Evolutionary conservation across 92 coral and sea anemone genomes (phyloP).

Genomic region (Epizoanthus scotinus): DNA sequence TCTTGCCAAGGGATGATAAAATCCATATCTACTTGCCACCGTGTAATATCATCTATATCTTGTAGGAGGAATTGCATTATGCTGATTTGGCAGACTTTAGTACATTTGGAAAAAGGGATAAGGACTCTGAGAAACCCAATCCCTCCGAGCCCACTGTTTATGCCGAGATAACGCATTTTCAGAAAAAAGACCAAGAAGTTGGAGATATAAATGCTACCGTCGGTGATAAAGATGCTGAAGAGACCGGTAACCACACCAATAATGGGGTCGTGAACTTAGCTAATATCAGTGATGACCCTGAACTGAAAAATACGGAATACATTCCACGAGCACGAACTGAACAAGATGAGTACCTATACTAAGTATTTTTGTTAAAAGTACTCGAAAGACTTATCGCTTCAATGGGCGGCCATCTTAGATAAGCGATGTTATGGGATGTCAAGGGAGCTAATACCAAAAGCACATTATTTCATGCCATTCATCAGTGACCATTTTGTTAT

Average conservation of each 20-base stretch:
- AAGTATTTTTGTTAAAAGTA: no score
- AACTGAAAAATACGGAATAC: background rate
- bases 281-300: background rate
- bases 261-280: background rate
- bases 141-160: slow-evolving; percentile 11
- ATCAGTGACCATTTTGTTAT: no score
- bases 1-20: background rate
- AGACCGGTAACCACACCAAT: background rate
- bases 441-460: no score
- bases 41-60: slow-evolving; percentile 3
- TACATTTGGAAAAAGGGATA: background rate
- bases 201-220: background rate
- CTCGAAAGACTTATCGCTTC: no score
- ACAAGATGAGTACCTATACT: no score
- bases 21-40: background rate
- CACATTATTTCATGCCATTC: no score
- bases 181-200: slow-evolving; percentile 7
- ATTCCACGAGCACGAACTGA: slow-evolving; percentile 21
- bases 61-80: slow-evolving; percentile 34
- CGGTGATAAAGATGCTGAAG: background rate
- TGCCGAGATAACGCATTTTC: slow-evolving; percentile 32
- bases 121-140: slow-evolving; percentile 24
- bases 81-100: slow-evolving; percentile 27
- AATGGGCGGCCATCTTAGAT: no score
- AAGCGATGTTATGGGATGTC: no score